Percentiles rank a stretch among this genome's conserved stretches.
These are phyloP conservation scores for Heliconius melpomene DNA, from an alignment of 1,140 invertebrate species.

Conservation along the genomic window DNA sequence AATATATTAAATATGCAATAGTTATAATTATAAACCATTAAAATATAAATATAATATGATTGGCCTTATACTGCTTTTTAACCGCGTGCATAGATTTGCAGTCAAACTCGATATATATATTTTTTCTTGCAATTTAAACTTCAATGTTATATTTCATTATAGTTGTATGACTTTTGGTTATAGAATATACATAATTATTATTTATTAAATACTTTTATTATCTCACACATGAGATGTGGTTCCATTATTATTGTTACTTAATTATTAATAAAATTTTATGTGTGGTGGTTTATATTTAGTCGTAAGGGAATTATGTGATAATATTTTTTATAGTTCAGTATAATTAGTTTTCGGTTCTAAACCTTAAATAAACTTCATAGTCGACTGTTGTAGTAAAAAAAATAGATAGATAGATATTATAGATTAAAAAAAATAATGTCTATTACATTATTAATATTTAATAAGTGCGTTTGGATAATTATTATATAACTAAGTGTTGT, in stretches of 20 bases:
- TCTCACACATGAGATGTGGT: background rate
- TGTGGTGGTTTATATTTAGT: background rate
- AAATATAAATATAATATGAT: no score
- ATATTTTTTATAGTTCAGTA: no score
- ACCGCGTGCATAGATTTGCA: background rate
- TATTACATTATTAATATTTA: background rate
- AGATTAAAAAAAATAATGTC: background rate
- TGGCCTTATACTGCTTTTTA: no score
- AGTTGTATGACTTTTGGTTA: background rate
- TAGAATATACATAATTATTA: background rate
- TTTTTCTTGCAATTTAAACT: background rate
- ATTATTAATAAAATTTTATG: background rate
- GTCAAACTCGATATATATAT: background rate
- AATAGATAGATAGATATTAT: background rate
- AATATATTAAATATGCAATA: background rate
- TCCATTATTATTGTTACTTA: background rate
- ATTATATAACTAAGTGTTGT: background rate
- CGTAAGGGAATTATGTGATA: no score
- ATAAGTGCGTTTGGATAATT: background rate
- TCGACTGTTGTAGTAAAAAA: background rate
- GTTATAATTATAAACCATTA: no score
- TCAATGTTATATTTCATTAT: background rate
- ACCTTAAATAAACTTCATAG: background rate
- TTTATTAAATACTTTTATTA: background rate
- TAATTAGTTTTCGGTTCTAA: background rate